These are phyloP conservation scores for Agriopis leucophaearia DNA, from an alignment of 2,888 invertebrate species.

Conservation along the genomic window DNA sequence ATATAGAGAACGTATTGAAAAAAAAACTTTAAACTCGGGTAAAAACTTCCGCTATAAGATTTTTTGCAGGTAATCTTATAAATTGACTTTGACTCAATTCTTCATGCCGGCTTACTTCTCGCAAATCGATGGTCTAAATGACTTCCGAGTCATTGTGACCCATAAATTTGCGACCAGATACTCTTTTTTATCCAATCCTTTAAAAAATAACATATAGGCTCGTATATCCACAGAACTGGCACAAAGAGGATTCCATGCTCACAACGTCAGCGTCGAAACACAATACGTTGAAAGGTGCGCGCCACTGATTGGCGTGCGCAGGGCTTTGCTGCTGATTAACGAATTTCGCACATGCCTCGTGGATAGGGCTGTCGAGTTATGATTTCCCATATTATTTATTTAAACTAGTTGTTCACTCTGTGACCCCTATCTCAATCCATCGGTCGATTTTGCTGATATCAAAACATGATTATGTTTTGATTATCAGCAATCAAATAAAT, in stretches of 20 bases:
- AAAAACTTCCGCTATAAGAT: no score
- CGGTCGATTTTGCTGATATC: no score
- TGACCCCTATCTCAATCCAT: no score
- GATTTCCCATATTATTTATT: not conserved
- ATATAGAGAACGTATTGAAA: no score
- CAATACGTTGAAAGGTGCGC: slow-evolving; percentile 58
- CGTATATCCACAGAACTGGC: slow-evolving; percentile 8
- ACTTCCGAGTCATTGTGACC: no score
- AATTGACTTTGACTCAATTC: no score
- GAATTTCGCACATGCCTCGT: slow-evolving; percentile 64
- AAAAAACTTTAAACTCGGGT: no score
- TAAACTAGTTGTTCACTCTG: not conserved
- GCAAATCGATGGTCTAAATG: no score
- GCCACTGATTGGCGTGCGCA: slow-evolving; percentile 62
- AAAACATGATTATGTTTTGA: no score
- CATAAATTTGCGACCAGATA: not conserved
- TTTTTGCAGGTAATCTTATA: no score
- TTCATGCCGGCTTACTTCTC: no score
- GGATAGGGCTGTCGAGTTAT: slow-evolving; percentile 42
- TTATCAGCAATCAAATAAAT: no score
- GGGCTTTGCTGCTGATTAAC: slow-evolving; percentile 65
- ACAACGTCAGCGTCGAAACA: slow-evolving; percentile 48
- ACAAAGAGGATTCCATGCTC: slow-evolving; percentile 35
- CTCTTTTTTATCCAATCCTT: not conserved
- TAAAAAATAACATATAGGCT: not conserved